Percentiles rank a stretch among this genome's conserved stretches.
phyloP scores from a whole-genome alignment of 2,797 vertebrate species.

The Psittacula derbiana region DNA sequence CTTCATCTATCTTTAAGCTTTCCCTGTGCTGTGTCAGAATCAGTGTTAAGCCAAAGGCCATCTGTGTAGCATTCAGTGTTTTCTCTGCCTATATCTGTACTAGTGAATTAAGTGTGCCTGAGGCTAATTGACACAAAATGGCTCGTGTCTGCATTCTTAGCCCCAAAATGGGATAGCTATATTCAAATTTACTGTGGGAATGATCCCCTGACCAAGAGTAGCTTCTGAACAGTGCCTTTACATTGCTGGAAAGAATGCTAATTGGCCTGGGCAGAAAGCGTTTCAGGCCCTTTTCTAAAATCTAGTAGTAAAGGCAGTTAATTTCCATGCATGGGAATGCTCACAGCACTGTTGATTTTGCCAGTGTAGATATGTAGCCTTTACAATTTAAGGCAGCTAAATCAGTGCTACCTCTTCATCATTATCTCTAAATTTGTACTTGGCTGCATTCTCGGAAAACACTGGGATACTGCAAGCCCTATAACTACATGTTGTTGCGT shows the following conservation, averaged over 20 bases:
- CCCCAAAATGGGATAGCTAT: neutral
- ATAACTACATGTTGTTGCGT: neutral
- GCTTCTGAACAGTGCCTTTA: neutral
- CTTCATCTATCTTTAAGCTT: neutral
- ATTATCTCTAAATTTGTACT: neutral
- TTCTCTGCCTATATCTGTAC: neutral
- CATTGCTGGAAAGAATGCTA: neutral
- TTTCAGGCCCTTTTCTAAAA: neutral
- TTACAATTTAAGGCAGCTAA: neutral
- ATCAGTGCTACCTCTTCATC: neutral
- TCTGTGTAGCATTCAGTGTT: neutral
- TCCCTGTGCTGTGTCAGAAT: neutral
- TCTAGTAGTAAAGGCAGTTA: neutral
- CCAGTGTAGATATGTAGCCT: neutral
- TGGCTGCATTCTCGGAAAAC: neutral
- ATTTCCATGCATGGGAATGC: neutral
- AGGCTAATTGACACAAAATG: neutral
- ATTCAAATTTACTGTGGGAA: neutral
- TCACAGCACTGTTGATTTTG: neutral
- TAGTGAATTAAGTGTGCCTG: neutral
- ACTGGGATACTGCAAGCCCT: neutral
- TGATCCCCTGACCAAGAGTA: neutral
- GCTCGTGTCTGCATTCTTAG: neutral
- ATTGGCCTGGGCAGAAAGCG: neutral
- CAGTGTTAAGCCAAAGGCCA: slow-evolving; percentile 16